A percentile compares a stretch with the other conserved stretches of the same genome.
Evolutionary conservation across 2,888 invertebrate species (phyloP).

Genomic region (Unio delphinus): DNA sequence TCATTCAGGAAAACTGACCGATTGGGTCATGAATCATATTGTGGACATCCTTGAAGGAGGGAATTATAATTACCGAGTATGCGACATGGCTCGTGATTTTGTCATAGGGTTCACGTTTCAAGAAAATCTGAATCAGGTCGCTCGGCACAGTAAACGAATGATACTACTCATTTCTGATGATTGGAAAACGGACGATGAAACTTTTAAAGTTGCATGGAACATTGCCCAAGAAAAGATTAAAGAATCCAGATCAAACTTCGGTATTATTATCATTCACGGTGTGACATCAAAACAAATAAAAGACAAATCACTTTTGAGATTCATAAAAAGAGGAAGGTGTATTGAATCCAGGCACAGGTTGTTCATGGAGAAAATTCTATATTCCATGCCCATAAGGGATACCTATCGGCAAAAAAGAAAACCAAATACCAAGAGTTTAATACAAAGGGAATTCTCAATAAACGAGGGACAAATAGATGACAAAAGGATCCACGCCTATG

Average conservation of each 20-base stretch:
- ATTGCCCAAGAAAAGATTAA: constrained; percentile 43
- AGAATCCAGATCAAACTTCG: constrained; percentile 35
- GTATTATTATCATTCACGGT: constrained; percentile 32
- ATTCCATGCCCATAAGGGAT: constrained; percentile 34
- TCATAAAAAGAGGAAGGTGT: constrained; percentile 34
- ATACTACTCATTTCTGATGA: constrained; percentile 35
- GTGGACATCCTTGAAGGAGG: constrained; percentile 28
- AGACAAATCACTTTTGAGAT: constrained; percentile 37
- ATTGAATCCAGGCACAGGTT: constrained; percentile 28
- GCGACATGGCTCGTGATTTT: constrained; percentile 40
- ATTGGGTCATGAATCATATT: constrained; percentile 39
- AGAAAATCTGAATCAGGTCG: constrained; percentile 41
- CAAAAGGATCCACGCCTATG: constrained; percentile 28
- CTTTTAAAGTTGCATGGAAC: constrained; percentile 37
- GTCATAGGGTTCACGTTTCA: constrained; percentile 39
- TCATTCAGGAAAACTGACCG: constrained; percentile 25
- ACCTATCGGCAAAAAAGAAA: constrained; percentile 3
- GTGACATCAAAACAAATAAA: constrained; percentile 19
- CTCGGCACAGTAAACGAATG: constrained; percentile 38
- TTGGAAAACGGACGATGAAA: constrained; percentile 20
- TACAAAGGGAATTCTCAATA: too few relatives aligned
- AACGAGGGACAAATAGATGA: constrained; percentile 4
- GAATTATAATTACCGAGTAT: constrained; percentile 25
- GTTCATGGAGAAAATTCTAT: constrained; percentile 35
- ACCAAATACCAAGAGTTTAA: too few relatives aligned